Base-by-base conservation (phyloP, 2,797 vertebrate species). In the Leucoraja ocellata region DNA sequence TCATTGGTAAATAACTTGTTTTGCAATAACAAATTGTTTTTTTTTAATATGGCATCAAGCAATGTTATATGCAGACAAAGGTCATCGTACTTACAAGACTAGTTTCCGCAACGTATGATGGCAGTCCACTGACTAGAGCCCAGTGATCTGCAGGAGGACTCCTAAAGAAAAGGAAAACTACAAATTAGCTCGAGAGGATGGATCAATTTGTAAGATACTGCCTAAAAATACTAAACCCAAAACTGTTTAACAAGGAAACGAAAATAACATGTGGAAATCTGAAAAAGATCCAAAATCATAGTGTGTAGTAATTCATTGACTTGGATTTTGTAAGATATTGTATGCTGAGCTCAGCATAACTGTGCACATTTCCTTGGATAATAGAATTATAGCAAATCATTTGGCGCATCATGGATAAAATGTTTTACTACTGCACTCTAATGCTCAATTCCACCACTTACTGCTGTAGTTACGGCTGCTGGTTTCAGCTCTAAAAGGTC, bases 41-140 rank as follows among this genome's bases (percentile, higher is more conserved):
- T 21, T 46, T 3, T 32, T 32, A 32, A 77, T 54, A 14, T 54
- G 28, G 73, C 2, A 14, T 10, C 71, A 93, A 74, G 25, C 21
- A 54, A 28, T 25, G 16, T 74, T 25, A 6, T 14, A 28, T 13
- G 11, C 76, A 14, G 39, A 28, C 10, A 39, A 16, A 11, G 71
- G 25, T 28, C 73, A 58, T 18, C 54, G 78, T 90, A 94, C 97
- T 97, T 93, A 98, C 98, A 97, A 98, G 96, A 91, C 97, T 97
- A 0, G 95, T 97, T 95, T 98, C 97, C 28, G 98, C 98, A 14
- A 98, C 98, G 0, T 98, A 98, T 6, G 96, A 96, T 8, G 98
- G 98, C 78, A 98, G 95, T 39, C 98, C 97, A 18, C 97, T 98
- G 71, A 95, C 32, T 94, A 98, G 96, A 32, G 97, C 96, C 98